These are phyloP conservation scores for Cybosia mesomella DNA, from an alignment of 2,888 invertebrate species.

Conservation along the genomic window DNA sequence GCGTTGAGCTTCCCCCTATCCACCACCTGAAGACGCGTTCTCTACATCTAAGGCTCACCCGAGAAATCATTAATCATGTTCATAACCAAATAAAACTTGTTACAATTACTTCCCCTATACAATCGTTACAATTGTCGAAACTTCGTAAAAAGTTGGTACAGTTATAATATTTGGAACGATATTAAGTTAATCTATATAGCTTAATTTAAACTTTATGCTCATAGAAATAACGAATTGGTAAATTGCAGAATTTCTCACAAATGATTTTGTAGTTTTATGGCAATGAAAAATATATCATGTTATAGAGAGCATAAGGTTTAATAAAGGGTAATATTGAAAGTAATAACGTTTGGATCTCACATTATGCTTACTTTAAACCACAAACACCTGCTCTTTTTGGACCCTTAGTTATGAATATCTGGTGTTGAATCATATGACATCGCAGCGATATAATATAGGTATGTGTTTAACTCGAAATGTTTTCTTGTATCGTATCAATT, in stretches of 20 bases:
- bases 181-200: background rate
- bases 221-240: background rate
- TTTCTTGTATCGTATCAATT: too few species aligned
- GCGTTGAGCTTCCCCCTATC: too few species aligned
- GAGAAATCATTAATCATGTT: too few species aligned
- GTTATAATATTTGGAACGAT: background rate
- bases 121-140: background rate
- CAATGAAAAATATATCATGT: background rate
- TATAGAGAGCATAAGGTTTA: background rate
- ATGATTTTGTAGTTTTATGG: background rate
- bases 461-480: too few species aligned
- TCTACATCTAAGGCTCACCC: too few species aligned
- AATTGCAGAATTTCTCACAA: background rate
- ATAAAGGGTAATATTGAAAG: background rate
- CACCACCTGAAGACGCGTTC: too few species aligned
- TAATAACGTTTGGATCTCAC: slow-evolving; percentile 42
- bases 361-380: slow-evolving; percentile 65
- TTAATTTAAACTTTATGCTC: background rate
- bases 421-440: background rate
- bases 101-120: background rate
- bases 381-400: slow-evolving; percentile 65
- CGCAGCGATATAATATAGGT: background rate
- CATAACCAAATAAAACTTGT: too few species aligned
- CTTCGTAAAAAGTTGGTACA: background rate
- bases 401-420: slow-evolving; percentile 1